phyloP scores from a whole-genome alignment of 2,113 vertebrate genomes.

The Lophochroa leadbeateri region DNA sequence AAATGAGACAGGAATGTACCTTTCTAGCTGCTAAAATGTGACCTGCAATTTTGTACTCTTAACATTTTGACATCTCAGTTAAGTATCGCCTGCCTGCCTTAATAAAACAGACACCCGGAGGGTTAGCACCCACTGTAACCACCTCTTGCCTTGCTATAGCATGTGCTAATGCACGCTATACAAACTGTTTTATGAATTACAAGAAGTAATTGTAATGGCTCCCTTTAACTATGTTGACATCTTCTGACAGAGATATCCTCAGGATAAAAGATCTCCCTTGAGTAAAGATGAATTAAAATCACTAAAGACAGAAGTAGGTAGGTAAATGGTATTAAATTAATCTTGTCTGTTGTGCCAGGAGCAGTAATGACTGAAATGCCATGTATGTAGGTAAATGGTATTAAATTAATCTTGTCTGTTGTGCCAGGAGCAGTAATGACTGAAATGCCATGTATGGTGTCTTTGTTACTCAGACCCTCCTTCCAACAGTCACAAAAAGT shows the following conservation, averaged over 20 bases:
- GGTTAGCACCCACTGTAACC: not conserved
- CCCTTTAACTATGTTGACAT: not conserved
- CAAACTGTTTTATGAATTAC: not conserved
- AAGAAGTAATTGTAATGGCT: not conserved
- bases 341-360: not conserved
- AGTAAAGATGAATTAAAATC: not conserved
- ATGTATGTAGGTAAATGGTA: not conserved
- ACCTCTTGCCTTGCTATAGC: not conserved
- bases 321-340: not conserved
- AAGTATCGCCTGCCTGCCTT: not conserved
- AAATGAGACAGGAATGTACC: not conserved
- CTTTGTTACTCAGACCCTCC: not conserved
- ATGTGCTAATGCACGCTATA: accelerated
- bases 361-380: not conserved
- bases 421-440: not conserved
- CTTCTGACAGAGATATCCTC: not conserved
- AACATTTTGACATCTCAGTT: not conserved
- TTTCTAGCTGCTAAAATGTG: not conserved
- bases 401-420: not conserved
- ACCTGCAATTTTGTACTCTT: not conserved
- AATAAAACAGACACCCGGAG: not conserved
- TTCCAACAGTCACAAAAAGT: not conserved
- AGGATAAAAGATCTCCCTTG: not conserved
- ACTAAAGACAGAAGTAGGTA: not conserved
- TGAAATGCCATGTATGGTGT: not conserved